Base-by-base conservation (phyloP, 2,113 vertebrate species). In the Vidua macroura region DNA sequence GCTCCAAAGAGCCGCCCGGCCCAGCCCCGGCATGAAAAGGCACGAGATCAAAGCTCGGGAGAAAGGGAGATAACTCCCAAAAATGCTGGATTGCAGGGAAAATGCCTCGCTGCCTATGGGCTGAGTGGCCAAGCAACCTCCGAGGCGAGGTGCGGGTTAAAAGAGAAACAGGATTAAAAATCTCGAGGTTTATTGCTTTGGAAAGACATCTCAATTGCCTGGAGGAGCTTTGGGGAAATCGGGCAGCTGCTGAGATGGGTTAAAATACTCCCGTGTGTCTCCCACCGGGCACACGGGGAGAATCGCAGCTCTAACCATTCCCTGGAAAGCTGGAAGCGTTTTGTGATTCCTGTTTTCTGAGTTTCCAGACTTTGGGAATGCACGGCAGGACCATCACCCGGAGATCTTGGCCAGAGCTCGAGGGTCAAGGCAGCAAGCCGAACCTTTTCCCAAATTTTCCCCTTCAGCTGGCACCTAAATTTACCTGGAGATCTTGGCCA, bases 21-120 rank as follows among this genome's bases (percentile, higher is more conserved):
- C 48, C 48, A 49, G 78, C 56, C 39, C 46, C 24, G 23, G 49
- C 58, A 88, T 93, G 81, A 93, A 93, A 84, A 94, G 81, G 62
- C 58, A 1, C 1, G 31, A 88, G 88, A 96, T 96, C 93, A 97
- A 96, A 97, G 95, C 93, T n/a, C 10, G 3, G 56, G 49, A 11
- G 2, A 19, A 19, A 70, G 78, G 88, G 62, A 95, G 87, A 96
- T 88, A 85, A 94, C 6, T 56, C 27, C 84, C 48, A 43, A 23
- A 77, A 72, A 55, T 15, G 63, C 56, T 5, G 53, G 49, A 49
- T 49, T 37, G 27, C 39, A 74, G 66, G 82, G 44, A 43, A 13
- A 30, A 44, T 22, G 70, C 51, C n/a, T 28, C 9, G 14, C 56
- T 69, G 60, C 41, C 52, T 4, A 9, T 2, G 44, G 62, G 28